phyloP scores from a whole-genome alignment of 1,140 invertebrate genomes.

The Lordiphosa mommai region DNA sequence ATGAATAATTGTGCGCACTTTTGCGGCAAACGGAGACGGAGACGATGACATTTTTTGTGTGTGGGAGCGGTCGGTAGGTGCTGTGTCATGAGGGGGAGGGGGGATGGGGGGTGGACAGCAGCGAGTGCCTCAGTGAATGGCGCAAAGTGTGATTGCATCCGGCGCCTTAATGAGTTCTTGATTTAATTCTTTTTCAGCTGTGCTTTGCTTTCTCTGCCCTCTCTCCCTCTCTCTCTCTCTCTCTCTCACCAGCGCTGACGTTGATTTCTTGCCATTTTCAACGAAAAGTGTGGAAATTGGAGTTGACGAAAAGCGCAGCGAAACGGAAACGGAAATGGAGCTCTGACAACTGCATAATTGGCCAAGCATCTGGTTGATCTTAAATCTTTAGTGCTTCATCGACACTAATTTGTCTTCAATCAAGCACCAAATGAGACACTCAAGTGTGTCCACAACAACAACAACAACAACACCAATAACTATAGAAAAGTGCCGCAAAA shows the following conservation, averaged over 20 bases:
- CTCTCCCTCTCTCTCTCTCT: not conserved
- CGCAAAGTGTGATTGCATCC: conserved; percentile 79
- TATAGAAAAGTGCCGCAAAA: conserved; percentile 9
- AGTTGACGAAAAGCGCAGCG: conserved; percentile 32
- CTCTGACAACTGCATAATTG: not conserved
- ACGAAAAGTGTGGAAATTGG: conserved; percentile 48
- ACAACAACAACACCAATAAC: conserved; percentile 19
- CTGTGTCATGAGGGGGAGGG: not conserved
- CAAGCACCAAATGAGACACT: conserved; percentile 43
- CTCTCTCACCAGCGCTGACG: conserved; percentile 39
- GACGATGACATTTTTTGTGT: conserved; percentile 33
- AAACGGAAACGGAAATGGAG: conserved; percentile 28
- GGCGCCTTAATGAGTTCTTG: conserved; percentile 79
- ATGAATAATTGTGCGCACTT: conserved; percentile 78
- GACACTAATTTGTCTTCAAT: conserved; percentile 74
- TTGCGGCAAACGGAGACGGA: conserved; percentile 68
- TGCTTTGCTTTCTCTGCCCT: conserved; percentile 46
- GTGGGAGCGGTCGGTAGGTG: not conserved
- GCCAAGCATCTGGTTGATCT: not conserved
- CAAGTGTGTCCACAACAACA: conserved; percentile 39
- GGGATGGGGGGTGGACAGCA: conserved; percentile 3
- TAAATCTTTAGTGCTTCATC: conserved; percentile 32
- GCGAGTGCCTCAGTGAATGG: conserved; percentile 63
- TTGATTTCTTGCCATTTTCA: conserved; percentile 74
- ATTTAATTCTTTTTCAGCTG: conserved; percentile 78